phyloP scores from a whole-genome alignment of 2,888 invertebrate species.

The Beris chalybata region DNA sequence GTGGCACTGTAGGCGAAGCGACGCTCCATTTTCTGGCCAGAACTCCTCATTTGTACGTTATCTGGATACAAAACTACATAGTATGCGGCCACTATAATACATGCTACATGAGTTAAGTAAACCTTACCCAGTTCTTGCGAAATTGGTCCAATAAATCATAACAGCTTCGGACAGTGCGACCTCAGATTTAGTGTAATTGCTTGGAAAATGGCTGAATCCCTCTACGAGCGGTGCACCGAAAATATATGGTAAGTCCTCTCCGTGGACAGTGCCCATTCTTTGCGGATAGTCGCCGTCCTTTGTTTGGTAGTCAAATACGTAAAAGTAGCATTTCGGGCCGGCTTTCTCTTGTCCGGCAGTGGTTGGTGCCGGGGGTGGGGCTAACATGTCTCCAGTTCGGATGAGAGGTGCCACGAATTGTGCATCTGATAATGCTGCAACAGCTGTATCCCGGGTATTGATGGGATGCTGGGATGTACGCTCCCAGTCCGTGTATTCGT shows the following conservation, averaged over 20 bases:
- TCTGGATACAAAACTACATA: too few species aligned
- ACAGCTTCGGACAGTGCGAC: slow-evolving; percentile 83
- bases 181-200: slow-evolving; percentile 87
- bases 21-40: too few species aligned
- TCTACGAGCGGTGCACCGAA: slow-evolving; percentile 89
- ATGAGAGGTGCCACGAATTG: slow-evolving; percentile 91
- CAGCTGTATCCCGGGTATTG: slow-evolving; percentile 83
- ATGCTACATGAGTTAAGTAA: slow-evolving; percentile 17
- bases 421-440: slow-evolving; percentile 91
- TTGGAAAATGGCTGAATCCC: slow-evolving; percentile 77
- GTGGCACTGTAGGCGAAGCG: too few species aligned
- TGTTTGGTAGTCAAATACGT: slow-evolving; percentile 90
- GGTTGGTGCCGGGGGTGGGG: slow-evolving; percentile 66
- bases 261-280: slow-evolving; percentile 90
- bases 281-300: slow-evolving; percentile 88
- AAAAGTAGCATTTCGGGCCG: slow-evolving; percentile 84
- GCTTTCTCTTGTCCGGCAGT: slow-evolving; percentile 58
- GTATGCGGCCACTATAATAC: not conserved
- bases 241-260: slow-evolving; percentile 87
- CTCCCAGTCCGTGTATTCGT: slow-evolving; percentile 98
- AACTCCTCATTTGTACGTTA: too few species aligned
- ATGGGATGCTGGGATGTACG: slow-evolving; percentile 86
- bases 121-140: slow-evolving; percentile 81
- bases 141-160: slow-evolving; percentile 86
- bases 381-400: slow-evolving; percentile 79